Base-by-base conservation (phyloP, 2,113 vertebrate species). In the Nanorana parkeri region DNA sequence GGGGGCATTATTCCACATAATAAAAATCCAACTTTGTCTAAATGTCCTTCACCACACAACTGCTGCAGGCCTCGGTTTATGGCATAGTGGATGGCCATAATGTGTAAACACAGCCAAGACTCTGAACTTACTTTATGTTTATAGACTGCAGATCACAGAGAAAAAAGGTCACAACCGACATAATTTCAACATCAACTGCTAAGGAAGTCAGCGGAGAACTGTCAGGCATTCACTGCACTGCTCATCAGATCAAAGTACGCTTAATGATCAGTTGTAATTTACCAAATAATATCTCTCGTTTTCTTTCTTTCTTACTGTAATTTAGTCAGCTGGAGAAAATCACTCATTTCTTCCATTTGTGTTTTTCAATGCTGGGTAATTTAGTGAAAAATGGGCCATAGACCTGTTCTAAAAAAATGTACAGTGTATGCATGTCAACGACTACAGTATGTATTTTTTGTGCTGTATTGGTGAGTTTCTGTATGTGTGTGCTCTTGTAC, bases 261-360 rank as follows among this genome's bases (percentile, higher is more conserved):
- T 6, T 68, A 54, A 55, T 41, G 77, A 79, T 79, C 29, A 28
- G 54, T 36, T 69, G 78, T 60, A 80, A 68, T 80, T 80, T 55
- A 26, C 67, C 47, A 36, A 47, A 60, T 26, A 69, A 60, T 80
- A 41, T 55, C 61, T 29, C 61, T 67, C 61, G 47, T 54, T 75
- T 58, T 68, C 77, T 68, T 79, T 79, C 26, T 79, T 55, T 51
- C 29, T 69, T 20, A 61, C 32, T 61, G 52, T 60, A 47, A 80
- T 80, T 71, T 80, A 26, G 32, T 8, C 78, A 80, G 78, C 78
- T 80, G 78, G 55, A 69, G 66, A 61, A 80, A 69, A 80, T 68
- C 66, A 69, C 66, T 60, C 23, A 68, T 80, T 69, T 80, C 66
- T 71, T 80, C 58, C 32, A 24, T 58, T 80, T 61, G 78, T 58